These are phyloP conservation scores for Lethrus apterus DNA, from an alignment of 1,140 invertebrate species.

Conservation along the genomic window DNA sequence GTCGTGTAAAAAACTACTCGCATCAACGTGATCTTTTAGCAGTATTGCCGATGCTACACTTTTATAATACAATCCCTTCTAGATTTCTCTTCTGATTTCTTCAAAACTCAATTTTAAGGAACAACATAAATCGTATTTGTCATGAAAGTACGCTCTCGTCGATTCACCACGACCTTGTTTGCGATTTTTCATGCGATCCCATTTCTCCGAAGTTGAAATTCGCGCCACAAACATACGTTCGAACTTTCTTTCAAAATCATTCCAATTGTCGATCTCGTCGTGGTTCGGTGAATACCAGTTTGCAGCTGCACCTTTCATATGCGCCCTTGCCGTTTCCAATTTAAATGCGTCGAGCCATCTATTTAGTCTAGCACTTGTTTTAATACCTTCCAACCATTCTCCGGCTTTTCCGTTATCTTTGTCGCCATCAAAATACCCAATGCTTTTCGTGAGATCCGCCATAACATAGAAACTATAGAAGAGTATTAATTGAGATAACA, in stretches of 20 bases:
- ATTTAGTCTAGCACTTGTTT: slow-evolving; percentile 2
- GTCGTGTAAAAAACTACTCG: neutral
- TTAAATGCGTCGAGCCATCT: slow-evolving; percentile 2
- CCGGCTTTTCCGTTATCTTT: slow-evolving; percentile 1
- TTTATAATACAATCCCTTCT: slow-evolving; percentile 3
- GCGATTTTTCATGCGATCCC: neutral
- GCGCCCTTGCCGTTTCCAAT: neutral
- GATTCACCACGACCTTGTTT: neutral
- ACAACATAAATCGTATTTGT: neutral
- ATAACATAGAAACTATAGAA: neutral
- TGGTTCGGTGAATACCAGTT: neutral
- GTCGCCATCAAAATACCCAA: slow-evolving; percentile 3
- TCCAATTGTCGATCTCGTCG: neutral
- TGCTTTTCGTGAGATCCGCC: slow-evolving; percentile 1
- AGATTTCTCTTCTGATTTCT: slow-evolving; percentile 5
- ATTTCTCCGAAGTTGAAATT: neutral
- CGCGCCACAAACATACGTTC: neutral
- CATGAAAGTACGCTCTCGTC: slow-evolving; percentile 1
- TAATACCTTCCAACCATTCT: slow-evolving; percentile 1
- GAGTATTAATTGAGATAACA: neutral
- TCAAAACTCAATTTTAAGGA: neutral
- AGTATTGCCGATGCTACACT: neutral
- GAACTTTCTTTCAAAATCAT: neutral
- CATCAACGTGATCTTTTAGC: neutral
- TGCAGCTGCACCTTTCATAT: neutral